Evolutionary conservation across 2,888 invertebrate species (phyloP).

Genomic region (Cataglyphis altisquamis): DNA sequence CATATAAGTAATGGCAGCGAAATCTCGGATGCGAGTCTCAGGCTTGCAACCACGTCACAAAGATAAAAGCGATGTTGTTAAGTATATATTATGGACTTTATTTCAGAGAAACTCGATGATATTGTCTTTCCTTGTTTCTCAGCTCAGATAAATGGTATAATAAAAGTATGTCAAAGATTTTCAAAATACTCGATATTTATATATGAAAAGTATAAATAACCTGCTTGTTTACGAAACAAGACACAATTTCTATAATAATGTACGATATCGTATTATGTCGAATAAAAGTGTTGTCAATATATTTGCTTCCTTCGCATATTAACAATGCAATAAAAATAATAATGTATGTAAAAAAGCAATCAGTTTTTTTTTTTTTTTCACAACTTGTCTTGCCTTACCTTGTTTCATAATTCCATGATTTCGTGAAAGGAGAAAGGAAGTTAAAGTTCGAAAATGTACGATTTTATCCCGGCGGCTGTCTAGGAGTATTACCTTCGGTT

Average conservation of each 20-base stretch:
- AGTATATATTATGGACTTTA: neutral
- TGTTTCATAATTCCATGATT: slow-evolving; percentile 16
- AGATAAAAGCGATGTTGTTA: neutral
- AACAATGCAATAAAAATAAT: neutral
- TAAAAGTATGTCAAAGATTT: neutral
- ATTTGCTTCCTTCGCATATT: neutral
- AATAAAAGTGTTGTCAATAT: neutral
- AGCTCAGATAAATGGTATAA: neutral
- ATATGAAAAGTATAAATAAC: neutral
- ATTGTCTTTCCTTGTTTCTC: slow-evolving; percentile 1
- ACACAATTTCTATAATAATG: neutral
- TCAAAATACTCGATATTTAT: neutral
- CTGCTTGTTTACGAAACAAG: neutral
- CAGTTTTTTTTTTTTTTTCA: neutral
- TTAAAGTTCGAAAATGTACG: slow-evolving; percentile 47
- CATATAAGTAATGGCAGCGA: slow-evolving; percentile 54
- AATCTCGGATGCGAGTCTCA: neutral
- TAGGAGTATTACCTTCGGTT: slow-evolving; percentile 47
- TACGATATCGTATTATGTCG: neutral
- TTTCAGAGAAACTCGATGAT: neutral
- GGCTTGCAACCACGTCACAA: neutral
- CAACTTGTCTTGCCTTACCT: neutral
- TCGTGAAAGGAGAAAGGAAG: slow-evolving; percentile 10
- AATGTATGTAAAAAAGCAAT: neutral
- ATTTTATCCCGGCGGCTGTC: slow-evolving; percentile 47